Percentiles rank a stretch among this genome's conserved stretches.
Conservation (phyloP, 2,113 vertebrate genomes). For the Gambusia affinis region DNA sequence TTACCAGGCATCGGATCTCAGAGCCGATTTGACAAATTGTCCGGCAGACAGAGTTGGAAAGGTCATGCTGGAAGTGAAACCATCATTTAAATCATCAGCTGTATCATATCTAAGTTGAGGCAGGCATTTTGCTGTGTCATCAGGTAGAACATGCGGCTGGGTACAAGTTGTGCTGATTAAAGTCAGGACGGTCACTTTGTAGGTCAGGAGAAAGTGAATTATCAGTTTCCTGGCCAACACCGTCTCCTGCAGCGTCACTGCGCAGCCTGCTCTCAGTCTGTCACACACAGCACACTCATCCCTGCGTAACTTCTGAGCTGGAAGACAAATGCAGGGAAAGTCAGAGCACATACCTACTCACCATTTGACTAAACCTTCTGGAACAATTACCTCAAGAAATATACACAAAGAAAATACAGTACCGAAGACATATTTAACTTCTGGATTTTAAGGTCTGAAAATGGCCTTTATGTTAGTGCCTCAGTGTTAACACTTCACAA, state of each 20-base stretch:
- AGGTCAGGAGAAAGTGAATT: conserved; percentile 26
- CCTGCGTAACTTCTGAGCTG: conserved; percentile 6
- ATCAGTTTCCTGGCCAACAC: conserved; percentile 6
- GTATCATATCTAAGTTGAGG: conserved; percentile 27
- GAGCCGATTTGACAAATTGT: not conserved
- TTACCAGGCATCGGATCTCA: not conserved
- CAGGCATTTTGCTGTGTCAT: conserved; percentile 38
- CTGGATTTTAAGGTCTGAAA: too few relatives aligned
- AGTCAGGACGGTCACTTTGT: conserved; percentile 2
- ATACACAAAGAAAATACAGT: not conserved
- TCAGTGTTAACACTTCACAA: not conserved
- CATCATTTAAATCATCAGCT: conserved; percentile 13
- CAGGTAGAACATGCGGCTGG: conserved; percentile 14
- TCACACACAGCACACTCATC: conserved; percentile 19
- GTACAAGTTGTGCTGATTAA: conserved; percentile 25
- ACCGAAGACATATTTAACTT: too few relatives aligned
- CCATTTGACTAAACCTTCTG: not conserved
- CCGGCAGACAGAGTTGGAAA: not conserved
- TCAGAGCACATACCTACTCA: not conserved
- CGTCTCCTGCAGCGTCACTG: conserved; percentile 24
- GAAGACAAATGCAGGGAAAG: conserved; percentile 18
- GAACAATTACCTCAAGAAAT: not conserved
- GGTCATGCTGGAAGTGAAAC: conserved; percentile 15
- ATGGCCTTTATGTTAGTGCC: too few relatives aligned
- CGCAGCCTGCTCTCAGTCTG: conserved; percentile 31